Base-by-base conservation (phyloP, 2,797 vertebrate species). In the Betta splendens region DNA sequence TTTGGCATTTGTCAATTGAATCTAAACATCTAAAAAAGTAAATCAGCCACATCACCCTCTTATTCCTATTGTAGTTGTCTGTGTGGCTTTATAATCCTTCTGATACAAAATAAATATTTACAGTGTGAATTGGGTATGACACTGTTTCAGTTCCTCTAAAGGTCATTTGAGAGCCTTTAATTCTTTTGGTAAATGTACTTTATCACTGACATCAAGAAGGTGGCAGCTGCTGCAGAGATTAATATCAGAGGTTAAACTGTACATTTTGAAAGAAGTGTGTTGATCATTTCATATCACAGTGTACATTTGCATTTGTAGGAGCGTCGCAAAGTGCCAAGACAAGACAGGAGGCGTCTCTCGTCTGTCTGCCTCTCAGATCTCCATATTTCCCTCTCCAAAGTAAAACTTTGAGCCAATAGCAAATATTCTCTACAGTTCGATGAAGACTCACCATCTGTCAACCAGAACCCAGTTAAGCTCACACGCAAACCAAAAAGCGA, bases 381-480 rank as follows among this genome's bases (percentile, higher is more conserved):
- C 56, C 45, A 67, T 60, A 61, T 70, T 66, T 66, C 49, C 15
- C 16, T 49, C 37, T 62, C 44, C 32, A 69, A 79, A 75, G 40
- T 64, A 49, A 68, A 83, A 79, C 47, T 65, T 66, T 67, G 40
- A 70, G 39, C 62, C 66, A 58, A 64, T 36, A 58, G 49, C 53
- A 75, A 77, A 80, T 44, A 57, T 43, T 53, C 42, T 59, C 50
- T 63, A 54, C 47, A 66, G 58, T 45, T 77, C 20, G 21, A 48
- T 49, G 32, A 79, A 66, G 47, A 58, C 56, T 45, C 28, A 37
- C 61, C 68, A 73, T 83, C 72, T 75, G 70, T 65, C 64, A 69
- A 7, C 50, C 16, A 44, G 17, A 80, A 73, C 18, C 35, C n/a
- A 22, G 52, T 53, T 58, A 46, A 56, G 63, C 47, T 44, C 22